Base-by-base conservation (phyloP, 1,140 invertebrate genomes). In the Eulimnadia texana region DNA sequence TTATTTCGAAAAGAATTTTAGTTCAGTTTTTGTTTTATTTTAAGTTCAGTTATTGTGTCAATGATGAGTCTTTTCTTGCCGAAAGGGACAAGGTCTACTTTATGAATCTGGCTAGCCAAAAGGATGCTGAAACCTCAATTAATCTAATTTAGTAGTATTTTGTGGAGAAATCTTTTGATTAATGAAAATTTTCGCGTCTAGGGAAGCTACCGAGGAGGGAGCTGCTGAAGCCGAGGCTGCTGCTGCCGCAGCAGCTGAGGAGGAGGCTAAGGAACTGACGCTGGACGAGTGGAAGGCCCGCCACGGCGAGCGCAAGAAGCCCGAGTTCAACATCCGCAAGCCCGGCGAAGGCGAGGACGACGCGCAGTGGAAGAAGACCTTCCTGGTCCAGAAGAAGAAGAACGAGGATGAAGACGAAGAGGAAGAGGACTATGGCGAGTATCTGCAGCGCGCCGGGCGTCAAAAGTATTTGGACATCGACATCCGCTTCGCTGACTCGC, bases 311-410 rank as follows among this genome's bases (percentile, higher is more conserved):
- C 80, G 85, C 68, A 80, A 80, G 50, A 87, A 86, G 69, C 90
- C 90, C 25, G 82, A 84, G 65, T 94, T 86, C 70, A 94, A 95
- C 73, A 74, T 93, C 65, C 82, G 91, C 62, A 92, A 93, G 74
- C 87, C 91, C 60, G 90, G 90, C 50, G 90, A 95, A 77, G 91
- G 91, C 42, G 90, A 93, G 71, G 89, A 93, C 72, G 78, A 84
- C 50, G 82, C 84, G 52, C 88, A 91, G 72, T 93, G 90, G 90
- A 93, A 93, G 73, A 93, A 93, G 68, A 88, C 92, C 80, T 87
- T 88, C 66, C 80, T 83, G 67, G 74, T 90, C 51, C 83, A 86
- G 68, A 88, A 86, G 72, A 89, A 89, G 72, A 84, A 85, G 70
- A 81, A 84, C 60, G 76, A 73, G 1, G 67, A 67, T 13, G 74